A percentile compares a stretch with the other conserved stretches of the same genome.
These are phyloP conservation scores for Spheniscus mendiculus DNA, from an alignment of 2,113 vertebrate genomes.

Conservation along the genomic window DNA sequence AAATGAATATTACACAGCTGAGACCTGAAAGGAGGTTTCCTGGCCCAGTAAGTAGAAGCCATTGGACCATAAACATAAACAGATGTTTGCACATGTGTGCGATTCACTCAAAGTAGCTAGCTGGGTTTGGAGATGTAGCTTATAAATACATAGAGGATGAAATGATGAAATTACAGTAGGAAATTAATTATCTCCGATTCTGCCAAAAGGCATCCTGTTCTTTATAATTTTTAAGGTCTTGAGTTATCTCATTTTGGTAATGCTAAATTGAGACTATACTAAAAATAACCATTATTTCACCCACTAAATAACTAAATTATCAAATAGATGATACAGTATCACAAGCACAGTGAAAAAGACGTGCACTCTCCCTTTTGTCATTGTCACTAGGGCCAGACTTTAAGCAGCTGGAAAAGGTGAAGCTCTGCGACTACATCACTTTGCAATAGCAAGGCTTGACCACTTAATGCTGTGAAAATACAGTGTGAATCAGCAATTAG, in stretches of 20 bases:
- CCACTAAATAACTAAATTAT: not conserved
- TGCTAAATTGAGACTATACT: not conserved
- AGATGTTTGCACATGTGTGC: slow-evolving; percentile 8
- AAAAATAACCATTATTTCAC: not conserved
- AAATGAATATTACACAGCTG: not conserved
- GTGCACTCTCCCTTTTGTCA: not conserved
- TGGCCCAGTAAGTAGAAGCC: not conserved
- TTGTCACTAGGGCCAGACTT: not conserved
- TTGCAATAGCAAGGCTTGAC: not conserved
- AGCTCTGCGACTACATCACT: not conserved
- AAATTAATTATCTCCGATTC: not conserved
- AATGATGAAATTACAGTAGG: not conserved
- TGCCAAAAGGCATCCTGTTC: not conserved
- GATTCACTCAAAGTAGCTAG: not conserved
- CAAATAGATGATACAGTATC: not conserved
- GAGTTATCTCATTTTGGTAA: not conserved
- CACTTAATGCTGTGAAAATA: not conserved
- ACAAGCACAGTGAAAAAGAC: not conserved
- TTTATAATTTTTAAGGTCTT: not conserved
- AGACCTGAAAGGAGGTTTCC: not conserved
- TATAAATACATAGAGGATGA: not conserved
- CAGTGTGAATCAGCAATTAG: not conserved
- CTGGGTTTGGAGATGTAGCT: not conserved
- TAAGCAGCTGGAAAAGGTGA: not conserved
- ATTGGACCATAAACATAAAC: not conserved